Percentiles rank a stretch among this genome's conserved stretches.
Evolutionary conservation across 2,797 vertebrate genomes (phyloP).

Genomic region (Pogoniulus pusillus): DNA sequence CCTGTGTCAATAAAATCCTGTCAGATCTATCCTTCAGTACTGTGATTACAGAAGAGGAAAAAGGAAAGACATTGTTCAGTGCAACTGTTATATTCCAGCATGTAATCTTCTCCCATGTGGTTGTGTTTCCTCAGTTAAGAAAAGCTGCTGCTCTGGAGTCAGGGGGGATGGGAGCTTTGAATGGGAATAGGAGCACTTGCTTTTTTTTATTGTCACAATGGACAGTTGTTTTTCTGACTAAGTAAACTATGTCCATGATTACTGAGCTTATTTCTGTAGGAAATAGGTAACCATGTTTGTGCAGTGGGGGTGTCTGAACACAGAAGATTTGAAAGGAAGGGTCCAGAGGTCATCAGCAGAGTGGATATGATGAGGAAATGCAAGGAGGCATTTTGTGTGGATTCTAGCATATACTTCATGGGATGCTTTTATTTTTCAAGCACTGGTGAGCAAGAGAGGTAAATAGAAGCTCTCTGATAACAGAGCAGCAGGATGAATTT

Average conservation of each 20-base stretch:
- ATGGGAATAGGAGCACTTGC: constrained; percentile 27
- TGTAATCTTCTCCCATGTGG: constrained; percentile 67
- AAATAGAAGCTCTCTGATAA: constrained; percentile 55
- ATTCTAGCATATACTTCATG: constrained; percentile 60
- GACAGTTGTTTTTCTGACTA: constrained; percentile 63
- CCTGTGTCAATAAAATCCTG: constrained; percentile 67
- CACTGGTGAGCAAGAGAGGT: not conserved
- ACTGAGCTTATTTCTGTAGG: constrained; percentile 78
- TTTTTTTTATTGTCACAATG: constrained; percentile 55
- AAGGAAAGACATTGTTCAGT: constrained; percentile 59
- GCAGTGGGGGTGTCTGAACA: constrained; percentile 54
- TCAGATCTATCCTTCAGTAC: constrained; percentile 57
- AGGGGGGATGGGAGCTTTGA: constrained; percentile 42
- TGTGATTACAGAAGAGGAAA: constrained; percentile 52
- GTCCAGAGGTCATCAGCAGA: constrained; percentile 59
- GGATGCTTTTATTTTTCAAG: constrained; percentile 68
- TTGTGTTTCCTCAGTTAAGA: constrained; percentile 72
- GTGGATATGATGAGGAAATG: constrained; percentile 62
- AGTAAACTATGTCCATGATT: constrained; percentile 75
- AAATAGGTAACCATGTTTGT: constrained; percentile 73
- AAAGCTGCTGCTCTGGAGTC: constrained; percentile 40
- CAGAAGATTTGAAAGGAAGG: constrained; percentile 52
- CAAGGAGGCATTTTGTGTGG: constrained; percentile 54
- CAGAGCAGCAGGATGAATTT: constrained; percentile 21
- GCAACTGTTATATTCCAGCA: constrained; percentile 53